These are phyloP conservation scores for Suncus etruscus DNA, from an alignment of 2,113 vertebrate species.

Conservation along the genomic window DNA sequence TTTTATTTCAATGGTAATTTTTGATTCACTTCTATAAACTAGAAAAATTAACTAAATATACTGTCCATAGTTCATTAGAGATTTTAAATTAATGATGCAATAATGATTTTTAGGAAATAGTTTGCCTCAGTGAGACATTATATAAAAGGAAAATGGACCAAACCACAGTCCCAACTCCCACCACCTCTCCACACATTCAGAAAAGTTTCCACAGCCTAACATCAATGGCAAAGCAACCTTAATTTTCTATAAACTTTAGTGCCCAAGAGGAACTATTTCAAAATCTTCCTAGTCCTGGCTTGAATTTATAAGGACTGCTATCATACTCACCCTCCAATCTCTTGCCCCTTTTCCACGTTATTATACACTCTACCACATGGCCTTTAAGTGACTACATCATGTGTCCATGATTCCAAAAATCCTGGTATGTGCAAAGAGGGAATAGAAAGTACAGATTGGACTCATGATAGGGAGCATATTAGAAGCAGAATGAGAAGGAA, in stretches of 20 bases:
- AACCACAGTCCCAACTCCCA: no score
- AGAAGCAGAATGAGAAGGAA: no score
- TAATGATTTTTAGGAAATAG: neutral
- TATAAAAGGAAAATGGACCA: neutral
- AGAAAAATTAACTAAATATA: constrained; percentile 21
- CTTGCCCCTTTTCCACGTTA: no score
- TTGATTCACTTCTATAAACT: constrained; percentile 31
- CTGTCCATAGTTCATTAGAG: neutral
- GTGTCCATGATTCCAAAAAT: no score
- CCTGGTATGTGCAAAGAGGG: no score
- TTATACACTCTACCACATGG: no score
- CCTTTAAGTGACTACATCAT: no score
- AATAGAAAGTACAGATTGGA: no score
- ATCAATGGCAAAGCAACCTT: neutral
- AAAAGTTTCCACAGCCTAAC: neutral
- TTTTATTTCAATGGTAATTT: constrained; percentile 14
- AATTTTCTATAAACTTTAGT: neutral
- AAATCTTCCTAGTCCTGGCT: neutral
- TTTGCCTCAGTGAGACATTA: neutral
- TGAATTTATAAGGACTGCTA: no score
- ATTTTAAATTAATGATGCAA: neutral
- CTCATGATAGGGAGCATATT: no score
- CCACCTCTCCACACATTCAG: neutral
- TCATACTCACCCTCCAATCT: no score
- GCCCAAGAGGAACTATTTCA: neutral